phyloP scores from a whole-genome alignment of 1,140 invertebrate species.

The Tetramorium alpestre region DNA sequence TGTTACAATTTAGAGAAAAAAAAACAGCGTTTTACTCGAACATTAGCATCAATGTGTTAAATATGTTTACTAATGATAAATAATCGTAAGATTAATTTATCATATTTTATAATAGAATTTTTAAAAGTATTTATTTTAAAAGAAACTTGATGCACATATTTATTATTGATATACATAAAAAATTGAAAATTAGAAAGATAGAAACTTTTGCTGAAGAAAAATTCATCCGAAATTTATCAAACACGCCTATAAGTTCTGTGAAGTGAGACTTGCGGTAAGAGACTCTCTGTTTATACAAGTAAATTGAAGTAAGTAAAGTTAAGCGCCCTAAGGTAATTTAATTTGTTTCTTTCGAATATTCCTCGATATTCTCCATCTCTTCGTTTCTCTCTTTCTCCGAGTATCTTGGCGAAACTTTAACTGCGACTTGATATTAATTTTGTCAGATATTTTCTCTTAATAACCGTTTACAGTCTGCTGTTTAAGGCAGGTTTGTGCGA shows the following conservation, averaged over 20 bases:
- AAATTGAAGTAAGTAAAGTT: constrained; percentile 39
- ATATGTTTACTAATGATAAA: not conserved
- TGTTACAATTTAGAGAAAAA: not conserved
- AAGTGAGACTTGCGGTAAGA: constrained; percentile 9
- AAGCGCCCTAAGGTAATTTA: constrained; percentile 34
- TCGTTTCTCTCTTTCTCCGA: not conserved
- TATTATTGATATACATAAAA: not conserved
- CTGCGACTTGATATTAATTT: constrained; percentile 37
- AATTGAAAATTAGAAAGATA: not conserved
- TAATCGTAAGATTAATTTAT: not conserved
- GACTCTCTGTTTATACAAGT: constrained; percentile 4
- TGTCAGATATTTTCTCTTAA: constrained; percentile 15
- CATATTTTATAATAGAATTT: not conserved
- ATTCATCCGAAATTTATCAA: constrained; percentile 42
- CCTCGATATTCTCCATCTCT: not conserved
- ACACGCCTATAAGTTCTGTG: constrained; percentile 22
- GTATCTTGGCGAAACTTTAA: not conserved
- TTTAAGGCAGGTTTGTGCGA: not conserved
- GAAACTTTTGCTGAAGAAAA: not conserved
- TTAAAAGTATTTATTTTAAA: not conserved
- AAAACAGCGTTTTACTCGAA: not conserved
- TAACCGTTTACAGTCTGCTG: not conserved
- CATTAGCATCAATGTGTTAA: not conserved
- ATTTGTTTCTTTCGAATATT: constrained; percentile 54
- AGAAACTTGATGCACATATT: constrained; percentile 2